Evolutionary conservation across 1,140 invertebrate genomes (phyloP), one percentile per base, ranked within the genome.

Genomic region (Bombus impatiens): DNA sequence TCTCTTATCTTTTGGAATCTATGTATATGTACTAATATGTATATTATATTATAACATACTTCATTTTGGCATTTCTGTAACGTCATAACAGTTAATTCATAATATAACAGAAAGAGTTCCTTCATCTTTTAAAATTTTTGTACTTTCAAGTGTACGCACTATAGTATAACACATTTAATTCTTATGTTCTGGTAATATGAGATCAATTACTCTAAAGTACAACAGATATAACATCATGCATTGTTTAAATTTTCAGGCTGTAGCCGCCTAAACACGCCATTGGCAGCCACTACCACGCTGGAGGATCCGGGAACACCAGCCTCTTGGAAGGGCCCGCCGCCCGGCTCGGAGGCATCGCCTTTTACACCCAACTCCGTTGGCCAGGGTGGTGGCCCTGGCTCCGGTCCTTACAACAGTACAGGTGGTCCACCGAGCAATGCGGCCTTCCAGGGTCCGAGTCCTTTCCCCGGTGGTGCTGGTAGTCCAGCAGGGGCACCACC

Each of bases 231-330:
- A 77, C 13, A 59, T 3, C 1, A 32, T 22, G 25, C 1, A 35
- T 13, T 9, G 18, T 68, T 71, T 32, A 28, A 9, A 77, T 79
- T 88, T 70, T 1, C 65, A 97, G 96, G 96, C 95, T 96, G 96
- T 96, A 96, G 95, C 96, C 96, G 96, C 94, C 95, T 96, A 93
- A 96, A 96, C 93, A 96, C 96, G 91, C 95, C 96, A 94, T 95
- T 96, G 95, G 96, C 96, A 95, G 96, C 96, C 95, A 96, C 96
- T 90, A 96, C 96, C 96, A 96, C 96, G 92, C 96, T 96, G 96
- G 96, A 97, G 96, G 96, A 96, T 95, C 96, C 96, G 93, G 96
- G 96, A 91, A 96, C 96, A 84, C 94, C 95, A 89, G 94, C 95
- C 87, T 96, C 96, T 93, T 97, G 96, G 96, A 97, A 96, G 96